These are phyloP conservation scores for Drosophila ambigua DNA, from an alignment of 1,140 invertebrate species.

Conservation along the genomic window DNA sequence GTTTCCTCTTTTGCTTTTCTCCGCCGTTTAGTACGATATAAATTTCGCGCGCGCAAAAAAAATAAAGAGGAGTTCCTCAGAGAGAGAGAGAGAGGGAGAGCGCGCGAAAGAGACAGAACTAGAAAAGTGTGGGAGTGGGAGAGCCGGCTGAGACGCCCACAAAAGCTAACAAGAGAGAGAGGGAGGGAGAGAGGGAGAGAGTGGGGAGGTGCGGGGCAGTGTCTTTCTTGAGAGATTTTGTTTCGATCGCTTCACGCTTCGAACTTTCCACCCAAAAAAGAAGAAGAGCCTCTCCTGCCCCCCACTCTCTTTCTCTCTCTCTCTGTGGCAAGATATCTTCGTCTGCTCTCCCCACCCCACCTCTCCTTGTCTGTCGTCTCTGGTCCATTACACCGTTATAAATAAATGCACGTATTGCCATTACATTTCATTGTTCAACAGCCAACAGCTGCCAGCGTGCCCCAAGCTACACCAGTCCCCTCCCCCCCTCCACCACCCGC, in stretches of 20 bases:
- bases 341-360: not conserved
- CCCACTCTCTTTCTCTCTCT: too few species aligned
- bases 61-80: slow-evolving; percentile 3
- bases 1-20: slow-evolving; percentile 46
- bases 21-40: slow-evolving; percentile 61
- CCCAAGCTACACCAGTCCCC: not conserved
- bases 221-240: slow-evolving; percentile 7
- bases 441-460: slow-evolving; percentile 9
- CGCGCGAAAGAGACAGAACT: not conserved
- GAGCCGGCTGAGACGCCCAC: slow-evolving; percentile 56
- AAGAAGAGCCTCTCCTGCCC: too few species aligned
- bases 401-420: slow-evolving; percentile 77
- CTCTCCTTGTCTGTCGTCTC: slow-evolving; percentile 13
- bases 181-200: not conserved
- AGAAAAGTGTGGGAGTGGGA: not conserved
- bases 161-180: slow-evolving; percentile 61
- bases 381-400: slow-evolving; percentile 52
- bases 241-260: slow-evolving; percentile 19
- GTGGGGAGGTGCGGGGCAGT: not conserved
- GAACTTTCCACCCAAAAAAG: slow-evolving; percentile 7
- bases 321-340: too few species aligned
- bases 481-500: not conserved
- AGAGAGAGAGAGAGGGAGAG: too few species aligned
- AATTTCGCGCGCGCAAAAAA: slow-evolving; percentile 33
- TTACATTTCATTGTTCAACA: slow-evolving; percentile 71